These are phyloP conservation scores for Trachops cirrhosus DNA, from an alignment of 2,797 vertebrate species.

Conservation along the genomic window DNA sequence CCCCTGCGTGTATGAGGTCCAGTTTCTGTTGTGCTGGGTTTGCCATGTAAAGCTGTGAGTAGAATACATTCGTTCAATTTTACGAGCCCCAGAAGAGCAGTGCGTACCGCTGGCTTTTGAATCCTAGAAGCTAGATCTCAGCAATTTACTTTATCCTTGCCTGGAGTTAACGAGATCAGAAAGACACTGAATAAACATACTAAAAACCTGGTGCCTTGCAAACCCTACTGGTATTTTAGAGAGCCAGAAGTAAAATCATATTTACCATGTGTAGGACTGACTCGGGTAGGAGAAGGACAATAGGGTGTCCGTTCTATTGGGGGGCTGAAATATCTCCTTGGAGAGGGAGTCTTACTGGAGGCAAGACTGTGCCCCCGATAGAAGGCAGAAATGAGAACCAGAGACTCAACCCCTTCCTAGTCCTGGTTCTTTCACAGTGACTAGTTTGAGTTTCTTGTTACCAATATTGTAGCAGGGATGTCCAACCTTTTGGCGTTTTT, in stretches of 20 bases:
- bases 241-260: neutral
- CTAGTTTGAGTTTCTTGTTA: neutral
- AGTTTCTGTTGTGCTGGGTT: neutral
- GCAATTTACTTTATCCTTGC: constrained; percentile 59
- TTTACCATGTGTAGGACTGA: neutral
- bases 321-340: neutral
- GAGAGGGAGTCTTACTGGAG: neutral
- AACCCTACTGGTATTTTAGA: neutral
- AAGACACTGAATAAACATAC: constrained; percentile 22
- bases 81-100: neutral
- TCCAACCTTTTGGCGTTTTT: too few relatives aligned
- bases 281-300: neutral
- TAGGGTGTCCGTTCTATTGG: neutral
- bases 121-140: constrained; percentile 22
- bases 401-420: neutral
- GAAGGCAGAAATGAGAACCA: neutral
- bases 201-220: constrained; percentile 19
- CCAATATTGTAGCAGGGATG: too few relatives aligned
- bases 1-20: neutral
- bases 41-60: neutral
- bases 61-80: neutral
- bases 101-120: neutral
- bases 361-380: neutral
- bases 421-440: neutral
- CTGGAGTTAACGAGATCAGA: constrained; percentile 49